These are phyloP conservation scores for Sarcophaga variegata DNA, from an alignment of 2,888 invertebrate species.

Conservation along the genomic window DNA sequence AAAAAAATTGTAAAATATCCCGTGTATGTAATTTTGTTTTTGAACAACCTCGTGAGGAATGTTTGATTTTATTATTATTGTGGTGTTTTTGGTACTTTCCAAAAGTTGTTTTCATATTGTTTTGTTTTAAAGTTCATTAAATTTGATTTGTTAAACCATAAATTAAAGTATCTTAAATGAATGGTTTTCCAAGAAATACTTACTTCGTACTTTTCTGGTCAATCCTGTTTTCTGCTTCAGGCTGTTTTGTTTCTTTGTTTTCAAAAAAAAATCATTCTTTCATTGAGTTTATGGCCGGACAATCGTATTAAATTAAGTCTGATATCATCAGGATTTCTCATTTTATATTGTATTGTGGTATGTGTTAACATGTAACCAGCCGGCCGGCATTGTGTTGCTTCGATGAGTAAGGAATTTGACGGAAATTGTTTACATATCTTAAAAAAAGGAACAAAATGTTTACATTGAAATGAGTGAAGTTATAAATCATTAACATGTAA, in stretches of 20 bases:
- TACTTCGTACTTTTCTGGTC: background rate
- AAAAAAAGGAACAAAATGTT: too few species aligned
- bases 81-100: background rate
- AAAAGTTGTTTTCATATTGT: slow-evolving; percentile 1
- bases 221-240: background rate
- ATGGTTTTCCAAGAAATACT: slow-evolving; percentile 35
- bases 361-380: too few species aligned
- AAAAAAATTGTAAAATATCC: background rate
- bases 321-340: slow-evolving; percentile 36
- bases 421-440: too few species aligned
- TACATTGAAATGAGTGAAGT: too few species aligned
- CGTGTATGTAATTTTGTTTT: background rate
- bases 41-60: background rate
- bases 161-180: slow-evolving; percentile 54
- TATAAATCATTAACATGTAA: too few species aligned
- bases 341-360: too few species aligned
- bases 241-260: background rate
- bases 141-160: slow-evolving; percentile 47
- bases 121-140: slow-evolving; percentile 57
- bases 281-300: slow-evolving; percentile 1
- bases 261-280: slow-evolving; percentile 11
- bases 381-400: too few species aligned
- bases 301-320: slow-evolving; percentile 35
- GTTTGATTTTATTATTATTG: too few species aligned
- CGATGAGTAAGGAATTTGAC: too few species aligned